Evolutionary conservation across 2,113 vertebrate species (phyloP), one percentile per base, ranked within the genome.

Genomic region (Propithecus coquereli): DNA sequence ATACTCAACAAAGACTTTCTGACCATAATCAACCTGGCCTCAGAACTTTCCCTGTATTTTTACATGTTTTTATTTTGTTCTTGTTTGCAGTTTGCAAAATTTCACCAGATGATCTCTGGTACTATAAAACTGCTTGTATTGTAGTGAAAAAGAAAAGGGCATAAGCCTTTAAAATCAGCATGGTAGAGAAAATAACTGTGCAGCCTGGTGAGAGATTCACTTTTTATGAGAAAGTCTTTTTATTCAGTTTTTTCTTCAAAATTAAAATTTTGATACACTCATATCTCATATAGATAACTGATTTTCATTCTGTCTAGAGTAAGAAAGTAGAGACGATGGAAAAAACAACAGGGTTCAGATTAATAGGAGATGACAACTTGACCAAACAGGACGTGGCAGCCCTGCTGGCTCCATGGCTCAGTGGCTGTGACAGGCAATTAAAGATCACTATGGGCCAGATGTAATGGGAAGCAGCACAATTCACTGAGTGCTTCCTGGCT

Each of bases 341-440:
- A 96, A 97, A 98, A 98, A 87, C 97, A 97, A 96, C 97, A 95
- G 97, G 94, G 50, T 81, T 98, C 95, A 97, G 96, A 98, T 98
- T 98, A 99, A 99, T 98, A 97, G 79, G 93, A 98, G 97, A 90
- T 40, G 98, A 99, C 99, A 99, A 98, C 97, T 95, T 98, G 98
- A 98, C 98, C 98, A 98, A 98, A 99, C 98, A 98, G 96, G 98
- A 98, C 98, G 98, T 98, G 98, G 98, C 98, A 98, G 98, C 87
- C 89, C 34, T 90, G 97, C 97, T 94, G 97, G 97, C 97, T 97
- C 96, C 97, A 82, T 65, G 98, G 95, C 98, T 98, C 98, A 98
- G 97, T 93, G 88, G 90, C 97, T 98, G 97, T 98, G 98, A 99
- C 99, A 99, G 97, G 98, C 98, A 98, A 98, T 98, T 98, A 99